Evolutionary conservation across 1,140 invertebrate genomes (phyloP), one percentile per base, ranked within the genome.

Genomic region (Physella acuta): DNA sequence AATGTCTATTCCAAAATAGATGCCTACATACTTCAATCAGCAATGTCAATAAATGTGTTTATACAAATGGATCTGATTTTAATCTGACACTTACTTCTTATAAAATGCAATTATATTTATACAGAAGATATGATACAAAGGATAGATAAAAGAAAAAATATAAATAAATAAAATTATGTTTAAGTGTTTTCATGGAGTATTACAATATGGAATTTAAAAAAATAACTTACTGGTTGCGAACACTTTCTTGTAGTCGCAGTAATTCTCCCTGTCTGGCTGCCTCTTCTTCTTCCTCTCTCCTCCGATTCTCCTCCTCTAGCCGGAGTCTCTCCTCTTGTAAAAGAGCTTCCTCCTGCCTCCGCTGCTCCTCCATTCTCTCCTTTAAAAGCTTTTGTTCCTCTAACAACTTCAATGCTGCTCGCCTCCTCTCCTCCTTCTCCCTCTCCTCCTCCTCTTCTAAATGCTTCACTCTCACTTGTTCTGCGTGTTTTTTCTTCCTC

Each of bases 361-460:
- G 56, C 24, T 68, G 44, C 30, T 73, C 71, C 31, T 71, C 70
- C 58, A 77, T 72, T 62, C 68, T 67, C 36, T 81, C 75, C 64
- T 78, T 44, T 56, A 79, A 30, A 33, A 68, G 68, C 64, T 73
- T 74, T 69, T 83, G 80, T 62, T 84, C 81, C 61, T 82, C 81
- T 65, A 81, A 76, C 36, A 84, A 30, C 70, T 73, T 77, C 20
- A 76, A 59, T 4, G 81, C 80, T 16, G 75, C 74, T 66, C 77
- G 73, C 52, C 81, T 63, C 8, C 79, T 60, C 37, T 79, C 75
- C 53, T 82, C 81, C 49, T 71, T 75, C 68, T 82, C 79, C 59
- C 76, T 62, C 44, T 82, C 77, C 24, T 81, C 76, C 58, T 75
- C 71, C 51, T 73, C 75, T 31, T 76, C 70, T 8, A 68, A 30